Percentiles rank a stretch among this genome's conserved stretches.
Evolutionary conservation across 2,113 vertebrate genomes (phyloP).

Genomic region (Rhinolophus ferrumequinum): DNA sequence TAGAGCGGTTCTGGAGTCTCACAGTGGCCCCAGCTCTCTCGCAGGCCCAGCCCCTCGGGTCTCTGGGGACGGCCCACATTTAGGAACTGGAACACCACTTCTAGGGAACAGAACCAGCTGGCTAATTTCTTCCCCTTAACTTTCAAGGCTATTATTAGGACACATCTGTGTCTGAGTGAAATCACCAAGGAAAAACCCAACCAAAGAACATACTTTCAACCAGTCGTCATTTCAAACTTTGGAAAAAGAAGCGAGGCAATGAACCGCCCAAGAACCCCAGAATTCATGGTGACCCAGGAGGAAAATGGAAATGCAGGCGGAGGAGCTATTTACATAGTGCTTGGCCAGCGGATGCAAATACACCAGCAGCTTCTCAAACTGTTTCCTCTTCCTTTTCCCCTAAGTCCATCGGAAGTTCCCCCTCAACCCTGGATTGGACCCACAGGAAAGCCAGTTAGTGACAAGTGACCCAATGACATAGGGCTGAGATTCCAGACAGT

Average conservation of each 20-base stretch:
- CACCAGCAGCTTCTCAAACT: background rate
- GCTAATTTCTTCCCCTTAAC: background rate
- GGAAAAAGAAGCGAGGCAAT: conserved; percentile 46
- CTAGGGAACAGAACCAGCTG: conserved; percentile 52
- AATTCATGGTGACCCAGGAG: background rate
- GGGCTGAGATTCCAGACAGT: background rate
- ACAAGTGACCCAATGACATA: background rate
- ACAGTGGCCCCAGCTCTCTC: background rate
- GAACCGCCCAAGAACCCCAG: background rate
- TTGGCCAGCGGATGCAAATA: background rate
- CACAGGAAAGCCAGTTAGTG: background rate
- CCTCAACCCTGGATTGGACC: no score
- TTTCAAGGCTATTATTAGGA: conserved; percentile 60
- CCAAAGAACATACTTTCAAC: conserved; percentile 35
- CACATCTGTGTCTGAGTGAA: conserved; percentile 65
- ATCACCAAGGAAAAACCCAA: conserved; percentile 71
- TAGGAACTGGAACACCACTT: conserved; percentile 46
- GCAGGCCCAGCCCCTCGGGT: background rate
- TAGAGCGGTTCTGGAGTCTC: background rate
- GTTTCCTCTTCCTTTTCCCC: background rate
- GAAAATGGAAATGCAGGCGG: background rate
- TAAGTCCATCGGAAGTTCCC: background rate
- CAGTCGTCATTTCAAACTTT: conserved; percentile 19
- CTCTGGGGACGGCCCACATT: conserved; percentile 43
- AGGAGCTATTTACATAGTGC: background rate